Evolutionary conservation across 1,140 invertebrate species (phyloP).

Genomic region (Mycetomoellerius zeteki): DNA sequence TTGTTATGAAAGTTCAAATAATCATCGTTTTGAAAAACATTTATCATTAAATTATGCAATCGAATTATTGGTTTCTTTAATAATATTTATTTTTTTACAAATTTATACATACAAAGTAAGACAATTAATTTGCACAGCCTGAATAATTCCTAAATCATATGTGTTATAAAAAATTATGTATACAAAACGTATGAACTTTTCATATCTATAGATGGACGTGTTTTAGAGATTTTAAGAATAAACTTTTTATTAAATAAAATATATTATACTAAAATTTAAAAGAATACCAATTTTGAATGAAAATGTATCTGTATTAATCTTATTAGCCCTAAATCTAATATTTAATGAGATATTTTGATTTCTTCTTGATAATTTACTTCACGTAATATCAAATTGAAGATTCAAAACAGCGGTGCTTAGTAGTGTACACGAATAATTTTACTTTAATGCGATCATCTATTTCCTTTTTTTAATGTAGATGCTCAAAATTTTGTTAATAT

Average conservation of each 20-base stretch:
- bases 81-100: slow-evolving; percentile 2
- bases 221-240: neutral
- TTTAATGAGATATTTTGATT: neutral
- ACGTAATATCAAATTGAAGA: neutral
- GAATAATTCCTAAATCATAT: too few relatives aligned
- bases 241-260: neutral
- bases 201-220: neutral
- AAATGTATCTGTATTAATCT: neutral
- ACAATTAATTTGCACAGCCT: neutral
- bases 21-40: neutral
- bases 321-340: neutral
- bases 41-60: neutral
- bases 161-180: neutral
- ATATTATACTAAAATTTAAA: neutral
- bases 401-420: neutral
- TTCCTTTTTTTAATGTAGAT: neutral
- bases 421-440: neutral
- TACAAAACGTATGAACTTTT: neutral
- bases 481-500: neutral
- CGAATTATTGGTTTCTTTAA: neutral
- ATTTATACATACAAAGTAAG: neutral
- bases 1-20: neutral
- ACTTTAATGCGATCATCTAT: too few relatives aligned
- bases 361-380: neutral
- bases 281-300: neutral